Base-by-base conservation (phyloP, 2,797 vertebrate genomes). In the Pithecia hirsuta region DNA sequence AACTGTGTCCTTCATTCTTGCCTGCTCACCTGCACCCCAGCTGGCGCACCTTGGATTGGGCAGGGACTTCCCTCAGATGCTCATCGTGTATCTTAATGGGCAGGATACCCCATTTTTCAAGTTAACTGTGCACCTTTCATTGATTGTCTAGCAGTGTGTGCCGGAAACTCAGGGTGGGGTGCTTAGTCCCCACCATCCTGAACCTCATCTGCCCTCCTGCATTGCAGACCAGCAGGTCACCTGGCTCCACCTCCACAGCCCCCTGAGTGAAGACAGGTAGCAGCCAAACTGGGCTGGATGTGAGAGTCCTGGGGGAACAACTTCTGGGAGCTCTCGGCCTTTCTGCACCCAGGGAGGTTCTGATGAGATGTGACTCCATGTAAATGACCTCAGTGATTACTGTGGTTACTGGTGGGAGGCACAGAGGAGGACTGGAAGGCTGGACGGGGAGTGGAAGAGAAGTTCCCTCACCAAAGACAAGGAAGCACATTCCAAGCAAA, bases 51-150 rank as follows among this genome's bases (percentile, higher is more conserved):
- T 57, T 30, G 33, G 22, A 30, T 33, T 70, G 26, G 64, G 24
- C n/a, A 6, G 19, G 28, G 44, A 84, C 57, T 44, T 26, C 24
- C 76, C 57, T 61, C 17, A 39, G 26, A 41, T 4, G 3, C 24
- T 75, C 64, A 39, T 50, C 30, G 11, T 0, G 1, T 4, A 36
- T 41, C 39, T 28, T 44, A 11, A 74, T 4, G 2, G 26, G 14
- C 33, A 44, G 7, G 41, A 41, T 22, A 22, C 1, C 41, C 11
- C 9, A 46, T 30, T 67, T 24, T 36, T 33, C 30, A 59, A 46
- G 70, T 61, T 33, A 78, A 9, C 28, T 5, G 0, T 24, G 39
- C 17, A 28, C 28, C 10, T 0, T 59, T 7, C 10, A 24, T 13
- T 50, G 7, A 20, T 36, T 12, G 46, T 33, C n/a, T 64, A 20